Evolutionary conservation across 2,113 vertebrate genomes (phyloP), one percentile per base, ranked within the genome.

Genomic region (Scomber japonicus): DNA sequence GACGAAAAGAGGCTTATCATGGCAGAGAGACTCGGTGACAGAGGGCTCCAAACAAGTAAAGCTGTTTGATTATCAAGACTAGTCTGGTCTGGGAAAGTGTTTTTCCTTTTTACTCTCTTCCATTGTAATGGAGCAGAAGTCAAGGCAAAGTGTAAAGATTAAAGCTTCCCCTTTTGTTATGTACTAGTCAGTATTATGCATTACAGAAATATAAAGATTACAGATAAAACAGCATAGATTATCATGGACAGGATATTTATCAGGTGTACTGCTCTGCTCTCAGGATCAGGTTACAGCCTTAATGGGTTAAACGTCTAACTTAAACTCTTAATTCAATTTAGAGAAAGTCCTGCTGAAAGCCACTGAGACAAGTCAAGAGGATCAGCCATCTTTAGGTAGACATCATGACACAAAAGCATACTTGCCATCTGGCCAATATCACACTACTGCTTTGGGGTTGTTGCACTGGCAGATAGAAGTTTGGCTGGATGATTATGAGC

Each of bases 1-100:
- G 72, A 40, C 68, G 64, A 72, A 75, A 85, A 78, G 81, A 75
- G 68, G 65, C 81, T 76, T 82, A 85, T 69, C 72, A 30, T 13
- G 8, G 40, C 13, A 13, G 51, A 74, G 16, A 67, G 21, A 45
- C 17, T 15, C 15, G 14, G 27, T 64, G 62, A 64, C 30, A 24
- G 72, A 81, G 55, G 13, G 31, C 15, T 50, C 50, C 16, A 44
- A 70, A 73, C 49, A 68, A 78, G 60, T 78, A 31, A 55, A 35
- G 56, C 57, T 74, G 75, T 76, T 54, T 83, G 78, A 84, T 89
- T 80, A 84, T 21, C 27, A 19, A 19, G 50, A 61, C 35, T 6
- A 30, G 66, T 75, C 46, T 80, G 56, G 49, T 51, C 71, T 78
- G 27, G 46, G 27, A 69, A 50, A 57, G 67, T 24, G 27, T 35